phyloP scores from a whole-genome alignment of 2,888 invertebrate species.

The Pyrrhosoma nymphula region DNA sequence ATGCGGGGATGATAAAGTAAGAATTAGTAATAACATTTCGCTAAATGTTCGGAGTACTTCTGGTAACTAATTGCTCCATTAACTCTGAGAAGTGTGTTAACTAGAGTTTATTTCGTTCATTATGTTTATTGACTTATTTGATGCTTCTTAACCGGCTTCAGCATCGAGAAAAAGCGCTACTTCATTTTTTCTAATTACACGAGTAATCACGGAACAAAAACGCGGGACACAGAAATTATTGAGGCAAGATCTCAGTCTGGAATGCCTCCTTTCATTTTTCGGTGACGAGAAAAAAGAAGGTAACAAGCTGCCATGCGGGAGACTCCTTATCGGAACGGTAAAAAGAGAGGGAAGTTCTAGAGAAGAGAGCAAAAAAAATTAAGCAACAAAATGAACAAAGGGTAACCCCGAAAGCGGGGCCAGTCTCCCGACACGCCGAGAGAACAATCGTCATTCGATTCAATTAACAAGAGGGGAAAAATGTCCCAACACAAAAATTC shows the following conservation, averaged over 20 bases:
- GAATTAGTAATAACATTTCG: too few relatives aligned
- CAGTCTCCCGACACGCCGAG: conserved; percentile 37
- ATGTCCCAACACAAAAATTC: conserved; percentile 64
- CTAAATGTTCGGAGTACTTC: neutral
- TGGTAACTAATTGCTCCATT: neutral
- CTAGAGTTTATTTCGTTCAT: neutral
- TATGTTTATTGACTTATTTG: neutral
- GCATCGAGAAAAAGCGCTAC: neutral
- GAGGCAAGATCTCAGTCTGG: neutral
- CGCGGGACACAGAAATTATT: neutral
- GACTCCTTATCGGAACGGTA: neutral
- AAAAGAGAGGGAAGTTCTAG: neutral
- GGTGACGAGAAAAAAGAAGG: neutral
- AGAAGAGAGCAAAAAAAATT: neutral
- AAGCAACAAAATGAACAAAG: neutral
- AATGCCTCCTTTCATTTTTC: conserved; percentile 20
- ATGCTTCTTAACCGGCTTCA: neutral
- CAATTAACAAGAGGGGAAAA: conserved; percentile 65
- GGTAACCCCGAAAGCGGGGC: neutral
- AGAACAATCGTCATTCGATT: conserved; percentile 66
- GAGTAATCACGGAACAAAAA: neutral
- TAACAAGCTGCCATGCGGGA: neutral
- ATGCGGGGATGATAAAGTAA: too few relatives aligned
- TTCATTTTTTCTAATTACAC: neutral
- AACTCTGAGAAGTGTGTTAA: neutral